Base-by-base conservation (phyloP, 2,888 invertebrate genomes). In the Oxytorus armatus region DNA sequence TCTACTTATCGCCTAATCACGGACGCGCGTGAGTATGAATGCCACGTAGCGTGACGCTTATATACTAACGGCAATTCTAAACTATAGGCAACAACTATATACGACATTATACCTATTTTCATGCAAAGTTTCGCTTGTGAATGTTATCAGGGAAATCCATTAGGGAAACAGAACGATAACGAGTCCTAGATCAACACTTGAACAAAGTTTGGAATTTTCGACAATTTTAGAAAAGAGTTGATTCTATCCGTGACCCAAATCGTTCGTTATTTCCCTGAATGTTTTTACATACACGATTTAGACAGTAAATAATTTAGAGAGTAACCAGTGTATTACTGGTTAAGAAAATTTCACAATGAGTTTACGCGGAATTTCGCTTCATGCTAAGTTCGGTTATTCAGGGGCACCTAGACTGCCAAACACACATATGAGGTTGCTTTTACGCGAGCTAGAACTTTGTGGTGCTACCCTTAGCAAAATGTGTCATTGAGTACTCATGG, bases 1-100 rank as follows among this genome's bases (percentile, higher is more conserved):
- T 82, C 85, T 86, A 86, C 86, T 88, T 88, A 88, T 87, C 87
- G 86, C 80, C 82, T 88, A 88, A 88, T 88, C 86, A 86, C 86
- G 83, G 70, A 72, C 74, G 65, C 72, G 75, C 79, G 77, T 59
- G 76, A 74, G 69, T 55, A 63, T 74, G 75, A 57, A 78, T 65
- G 73, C 63, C 73, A 73, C 51, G 57, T 76, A 76, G 79, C 79
- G 78, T 76, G 76, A 79, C 74, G 72, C 68, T 63, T 59, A 72
- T 74, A 51, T 49, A 47, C 61, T 66, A 39, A 39, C 57, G 53
- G 21, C 29, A 44, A 55, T 53, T 53, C 3, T 36, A 39, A 42
- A 36, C 36, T 11, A 29, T 61, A 25, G 14, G 23, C 39, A 14
- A 16, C 23, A 23, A 53, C 10, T 33, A 21, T 23, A 14, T 55